Base-by-base conservation (phyloP, 2,888 invertebrate species). In the Enoplolaimus lenunculus region DNA sequence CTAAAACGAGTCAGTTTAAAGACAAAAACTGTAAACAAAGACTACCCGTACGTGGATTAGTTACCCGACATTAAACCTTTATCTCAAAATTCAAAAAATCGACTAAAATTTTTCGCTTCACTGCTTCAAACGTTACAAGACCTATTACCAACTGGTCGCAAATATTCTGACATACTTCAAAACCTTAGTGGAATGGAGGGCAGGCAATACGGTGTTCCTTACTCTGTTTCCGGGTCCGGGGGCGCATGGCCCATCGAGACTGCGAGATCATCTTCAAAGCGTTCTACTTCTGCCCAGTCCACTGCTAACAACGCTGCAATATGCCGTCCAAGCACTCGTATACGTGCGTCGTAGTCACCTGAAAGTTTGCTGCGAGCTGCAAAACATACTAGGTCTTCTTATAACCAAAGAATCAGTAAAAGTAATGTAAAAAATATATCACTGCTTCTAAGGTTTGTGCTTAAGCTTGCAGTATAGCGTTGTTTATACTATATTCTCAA, bases 271-370 rank as follows among this genome's bases (percentile, higher is more conserved):
- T 85, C 84, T 78, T 87, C 87, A 75, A 85, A 84, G 67, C 84
- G 83, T 77, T 87, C 86, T 71, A 87, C 82, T 45, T 83, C 79
- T 70, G 84, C 84, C 78, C 84, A 83, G 59, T 83, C 82, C 21
- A 86, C 84, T 45, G 83, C 80, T 65, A 87, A 81, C 65, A 85
- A 80, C 75, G 83, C 83, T 28, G 85, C 81, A 34, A 87, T 77
- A 74, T 85, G 84, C 72, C 85, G 82, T 62, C 87, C 82, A 64
- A 87, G 79, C 33, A 86, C 86, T 73, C 87, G 81, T 79, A 85
- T 84, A 64, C 87, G 80, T 59, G 86, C 85, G 80, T 87, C 87
- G 80, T 87, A 87, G 75, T 83, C 82, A 62, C 87, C 87, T 87
- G 75, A 33, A 79, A 76, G 7, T 30, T 2, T 26, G 28, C 70